phyloP scores from a whole-genome alignment of 2,113 vertebrate genomes.

The Heloderma charlesbogerti region DNA sequence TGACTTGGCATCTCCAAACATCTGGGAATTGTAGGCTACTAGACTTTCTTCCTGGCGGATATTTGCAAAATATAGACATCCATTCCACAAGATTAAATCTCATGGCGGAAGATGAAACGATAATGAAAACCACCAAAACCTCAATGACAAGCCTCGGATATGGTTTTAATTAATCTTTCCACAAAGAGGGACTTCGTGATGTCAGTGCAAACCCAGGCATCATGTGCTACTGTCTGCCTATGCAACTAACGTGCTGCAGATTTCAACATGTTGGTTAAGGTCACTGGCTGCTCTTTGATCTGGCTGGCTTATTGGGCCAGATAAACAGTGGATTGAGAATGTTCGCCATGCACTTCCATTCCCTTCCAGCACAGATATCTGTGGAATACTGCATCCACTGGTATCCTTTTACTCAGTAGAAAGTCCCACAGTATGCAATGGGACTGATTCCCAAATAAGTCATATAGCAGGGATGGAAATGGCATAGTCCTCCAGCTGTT shows the following conservation, averaged over 20 bases:
- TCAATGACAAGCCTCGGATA: neutral
- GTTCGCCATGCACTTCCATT: neutral
- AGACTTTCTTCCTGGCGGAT: neutral
- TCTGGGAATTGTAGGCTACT: neutral
- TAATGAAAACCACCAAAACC: slow-evolving; percentile 6
- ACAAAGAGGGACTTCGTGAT: neutral
- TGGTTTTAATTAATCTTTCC: slow-evolving; percentile 24
- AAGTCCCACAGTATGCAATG: neutral
- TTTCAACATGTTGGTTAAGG: neutral
- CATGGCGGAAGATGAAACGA: slow-evolving; percentile 13
- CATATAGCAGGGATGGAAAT: too few species aligned
- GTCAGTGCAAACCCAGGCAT: neutral
- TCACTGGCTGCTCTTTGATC: neutral
- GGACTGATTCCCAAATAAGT: neutral
- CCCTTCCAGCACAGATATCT: neutral
- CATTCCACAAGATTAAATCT: neutral
- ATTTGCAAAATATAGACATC: slow-evolving; percentile 6
- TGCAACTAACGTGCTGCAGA: neutral
- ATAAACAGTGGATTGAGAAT: neutral
- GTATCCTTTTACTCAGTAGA: neutral
- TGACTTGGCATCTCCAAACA: neutral
- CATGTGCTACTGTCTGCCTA: neutral
- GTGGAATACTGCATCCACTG: too few species aligned
- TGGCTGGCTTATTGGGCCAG: neutral
- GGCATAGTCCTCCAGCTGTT: neutral